These are phyloP conservation scores for Delia radicum DNA, from an alignment of 1,140 invertebrate species.

Conservation along the genomic window DNA sequence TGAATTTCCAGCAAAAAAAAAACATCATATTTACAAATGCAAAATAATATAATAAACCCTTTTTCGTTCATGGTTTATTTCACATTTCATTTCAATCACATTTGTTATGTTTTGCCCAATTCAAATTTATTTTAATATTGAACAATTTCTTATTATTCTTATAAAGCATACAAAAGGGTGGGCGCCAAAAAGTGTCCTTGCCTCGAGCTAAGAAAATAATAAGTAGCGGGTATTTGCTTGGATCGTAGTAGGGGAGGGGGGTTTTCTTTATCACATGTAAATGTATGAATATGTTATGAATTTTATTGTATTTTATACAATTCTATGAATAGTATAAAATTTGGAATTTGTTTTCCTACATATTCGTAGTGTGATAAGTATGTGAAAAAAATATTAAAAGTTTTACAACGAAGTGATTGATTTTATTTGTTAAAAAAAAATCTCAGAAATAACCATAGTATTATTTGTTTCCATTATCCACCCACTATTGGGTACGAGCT, in stretches of 20 bases:
- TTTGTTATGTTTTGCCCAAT: background rate
- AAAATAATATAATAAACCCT: background rate
- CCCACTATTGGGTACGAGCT: background rate
- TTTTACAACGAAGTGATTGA: slow-evolving; percentile 18
- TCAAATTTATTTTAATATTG: background rate
- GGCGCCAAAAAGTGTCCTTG: background rate
- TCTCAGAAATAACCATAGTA: background rate
- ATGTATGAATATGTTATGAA: slow-evolving; percentile 12
- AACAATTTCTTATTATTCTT: background rate
- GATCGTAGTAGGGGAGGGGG: background rate
- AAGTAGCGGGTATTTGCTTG: background rate
- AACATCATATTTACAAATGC: background rate
- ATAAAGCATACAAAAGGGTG: background rate
- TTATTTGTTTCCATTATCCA: slow-evolving; percentile 7
- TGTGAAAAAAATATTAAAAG: background rate
- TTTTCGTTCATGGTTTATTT: background rate
- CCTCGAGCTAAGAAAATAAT: background rate
- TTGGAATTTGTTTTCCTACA: background rate
- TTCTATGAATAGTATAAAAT: slow-evolving; percentile 9
- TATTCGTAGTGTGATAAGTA: background rate
- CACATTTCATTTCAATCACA: background rate
- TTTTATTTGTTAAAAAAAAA: slow-evolving; percentile 7
- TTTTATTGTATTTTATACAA: slow-evolving; percentile 1
- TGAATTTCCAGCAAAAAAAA: background rate
- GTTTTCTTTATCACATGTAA: background rate